Evolutionary conservation across 2,888 invertebrate genomes (phyloP), one percentile per base, ranked within the genome.

Genomic region (Pseudococcus jackbeardsleyi): DNA sequence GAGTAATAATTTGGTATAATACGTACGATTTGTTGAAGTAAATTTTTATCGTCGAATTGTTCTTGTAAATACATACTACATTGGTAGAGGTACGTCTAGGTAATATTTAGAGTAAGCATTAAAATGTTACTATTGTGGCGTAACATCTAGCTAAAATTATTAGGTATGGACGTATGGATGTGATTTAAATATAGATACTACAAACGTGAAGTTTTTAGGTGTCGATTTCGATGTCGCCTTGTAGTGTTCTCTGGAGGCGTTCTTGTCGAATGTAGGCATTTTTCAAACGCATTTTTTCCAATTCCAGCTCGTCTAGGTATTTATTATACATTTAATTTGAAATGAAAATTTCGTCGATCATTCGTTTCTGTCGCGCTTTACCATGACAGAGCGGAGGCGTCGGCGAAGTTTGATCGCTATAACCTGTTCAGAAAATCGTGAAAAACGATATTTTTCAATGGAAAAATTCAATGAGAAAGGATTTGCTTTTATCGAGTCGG

Each of bases 161-260:
- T 64, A 22, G n/a, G n/a, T n/a, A n/a, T n/a, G n/a, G n/a, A n/a
- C n/a, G n/a, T n/a, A n/a, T n/a, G n/a, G n/a, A n/a, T n/a, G n/a
- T 64, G 6, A 64, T 64, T 64, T 77, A 39, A 17, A 77, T 22
- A 77, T 77, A n/a, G n/a, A n/a, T n/a, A n/a, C n/a, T n/a, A n/a
- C n/a, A 39, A 77, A 22, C 72, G 72, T 33, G 72, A 77, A 17
- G 39, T 77, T 39, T 26, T 77, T 77, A 77, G 72, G 72, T 77
- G 72, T 26, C 72, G 72, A n/a, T n/a, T n/a, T n/a, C n/a, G n/a
- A n/a, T 33, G 72, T 26, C 39, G 50, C 50, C 50, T 50, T 50
- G 50, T 12, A 50, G 50, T 50, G 50, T 50, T 15, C 11, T 50
- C 12, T 77, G 8, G 11, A 26, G 33, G 72, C 22, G 72, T 77